phyloP scores from a whole-genome alignment of 2,888 invertebrate species.

The Caenorhabditis zanzibari region DNA sequence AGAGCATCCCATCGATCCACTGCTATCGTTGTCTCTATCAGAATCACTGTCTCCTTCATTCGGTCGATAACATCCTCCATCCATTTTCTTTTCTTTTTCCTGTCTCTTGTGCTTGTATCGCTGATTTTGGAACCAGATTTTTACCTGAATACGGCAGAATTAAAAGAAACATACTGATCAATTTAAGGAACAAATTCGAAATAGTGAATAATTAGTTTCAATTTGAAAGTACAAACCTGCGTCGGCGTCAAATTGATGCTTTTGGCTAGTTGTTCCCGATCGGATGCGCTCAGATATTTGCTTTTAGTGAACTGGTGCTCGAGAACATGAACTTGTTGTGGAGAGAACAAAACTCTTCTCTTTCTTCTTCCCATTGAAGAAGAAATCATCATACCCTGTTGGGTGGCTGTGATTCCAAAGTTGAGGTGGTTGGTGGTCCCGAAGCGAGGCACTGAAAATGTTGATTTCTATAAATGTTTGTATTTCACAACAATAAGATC shows the following conservation, averaged over 20 bases:
- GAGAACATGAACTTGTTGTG: constrained; percentile 86
- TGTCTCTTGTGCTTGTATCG: constrained; percentile 76
- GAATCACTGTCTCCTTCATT: constrained; percentile 36
- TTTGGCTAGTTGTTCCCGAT: constrained; percentile 91
- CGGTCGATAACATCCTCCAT: constrained; percentile 50
- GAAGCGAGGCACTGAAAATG: constrained; percentile 64
- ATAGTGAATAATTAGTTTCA: constrained; percentile 61
- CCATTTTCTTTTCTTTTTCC: constrained; percentile 68
- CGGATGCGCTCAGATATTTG: constrained; percentile 93
- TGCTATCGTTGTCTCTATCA: constrained; percentile 38
- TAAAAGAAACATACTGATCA: constrained; percentile 12
- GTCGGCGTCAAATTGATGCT: constrained; percentile 91
- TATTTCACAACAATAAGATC: constrained; percentile 44
- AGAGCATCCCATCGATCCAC: constrained; percentile 45
- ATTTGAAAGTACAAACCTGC: constrained; percentile 85
- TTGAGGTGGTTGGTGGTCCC: constrained; percentile 25
- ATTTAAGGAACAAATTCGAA: neutral
- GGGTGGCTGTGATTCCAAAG: constrained; percentile 24
- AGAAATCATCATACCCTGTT: constrained; percentile 39
- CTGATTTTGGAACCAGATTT: constrained; percentile 79
- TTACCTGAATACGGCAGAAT: constrained; percentile 68
- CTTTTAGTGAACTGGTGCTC: constrained; percentile 92
- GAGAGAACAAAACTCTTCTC: constrained; percentile 93
- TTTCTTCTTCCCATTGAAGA: constrained; percentile 86
- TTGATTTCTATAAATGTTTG: neutral